Evolutionary conservation across 2,797 vertebrate genomes (phyloP).

Genomic region (Chrosomus eos): DNA sequence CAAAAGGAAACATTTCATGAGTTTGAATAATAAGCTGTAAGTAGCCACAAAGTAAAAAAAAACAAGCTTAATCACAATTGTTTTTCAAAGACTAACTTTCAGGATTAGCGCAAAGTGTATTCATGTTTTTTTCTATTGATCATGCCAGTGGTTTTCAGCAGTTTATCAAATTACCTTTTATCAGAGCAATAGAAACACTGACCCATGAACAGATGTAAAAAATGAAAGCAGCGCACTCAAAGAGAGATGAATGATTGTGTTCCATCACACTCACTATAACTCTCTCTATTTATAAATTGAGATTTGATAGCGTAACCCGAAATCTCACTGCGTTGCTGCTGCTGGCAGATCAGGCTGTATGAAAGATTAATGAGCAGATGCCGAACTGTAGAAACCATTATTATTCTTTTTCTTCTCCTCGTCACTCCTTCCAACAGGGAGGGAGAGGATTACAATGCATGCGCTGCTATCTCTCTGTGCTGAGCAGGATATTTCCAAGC

Average conservation of each 20-base stretch:
- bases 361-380: constrained; percentile 84
- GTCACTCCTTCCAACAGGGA: constrained; percentile 63
- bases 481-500: constrained; percentile 55
- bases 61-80: background rate
- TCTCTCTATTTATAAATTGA: constrained; percentile 81
- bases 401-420: constrained; percentile 63
- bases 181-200: constrained; percentile 48
- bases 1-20: background rate
- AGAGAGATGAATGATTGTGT: constrained; percentile 67
- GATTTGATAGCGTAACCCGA: constrained; percentile 81
- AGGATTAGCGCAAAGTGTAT: background rate
- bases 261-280: constrained; percentile 61
- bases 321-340: constrained; percentile 75
- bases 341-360: constrained; percentile 76
- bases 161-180: constrained; percentile 54
- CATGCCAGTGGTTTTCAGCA: constrained; percentile 35
- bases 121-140: constrained; percentile 44
- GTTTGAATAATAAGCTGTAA: background rate
- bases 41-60: background rate
- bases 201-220: constrained; percentile 55
- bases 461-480: constrained; percentile 62
- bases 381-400: constrained; percentile 78
- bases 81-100: constrained; percentile 19
- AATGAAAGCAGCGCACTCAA: constrained; percentile 46
- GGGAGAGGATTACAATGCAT: constrained; percentile 65